phyloP scores from a whole-genome alignment of 2,797 vertebrate species.

The Rhadinocentrus ornatus region DNA sequence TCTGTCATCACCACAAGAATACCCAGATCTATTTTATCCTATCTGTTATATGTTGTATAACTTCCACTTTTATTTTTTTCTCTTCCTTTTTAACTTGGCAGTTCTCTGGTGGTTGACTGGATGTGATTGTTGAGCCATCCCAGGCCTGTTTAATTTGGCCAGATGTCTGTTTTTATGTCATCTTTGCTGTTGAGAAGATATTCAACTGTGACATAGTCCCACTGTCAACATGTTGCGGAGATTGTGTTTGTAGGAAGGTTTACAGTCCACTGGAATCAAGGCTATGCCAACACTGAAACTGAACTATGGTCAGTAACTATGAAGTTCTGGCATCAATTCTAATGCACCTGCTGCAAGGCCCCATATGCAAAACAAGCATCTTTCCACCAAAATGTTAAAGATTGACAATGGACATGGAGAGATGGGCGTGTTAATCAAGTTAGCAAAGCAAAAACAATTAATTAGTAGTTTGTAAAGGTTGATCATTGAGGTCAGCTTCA shows the following conservation, averaged over 20 bases:
- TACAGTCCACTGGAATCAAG: slow-evolving; percentile 10
- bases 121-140: neutral
- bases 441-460: too few relatives aligned
- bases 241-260: neutral
- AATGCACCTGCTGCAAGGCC: neutral
- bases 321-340: neutral
- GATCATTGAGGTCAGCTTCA: too few relatives aligned
- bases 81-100: too few relatives aligned
- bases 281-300: neutral
- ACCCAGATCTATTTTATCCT: too few relatives aligned
- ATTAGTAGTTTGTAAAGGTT: too few relatives aligned
- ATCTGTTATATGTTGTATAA: too few relatives aligned
- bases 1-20: too few relatives aligned
- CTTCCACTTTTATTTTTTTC: too few relatives aligned
- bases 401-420: neutral
- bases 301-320: slow-evolving; percentile 1
- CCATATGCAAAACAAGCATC: neutral
- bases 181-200: neutral
- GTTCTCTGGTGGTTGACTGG: too few relatives aligned
- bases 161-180: neutral
- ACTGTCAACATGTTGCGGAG: too few relatives aligned
- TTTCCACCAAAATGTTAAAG: neutral
- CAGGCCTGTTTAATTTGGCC: neutral
- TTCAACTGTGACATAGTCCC: neutral
- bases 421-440: neutral